phyloP scores from a whole-genome alignment of 1,140 invertebrate genomes.

The Sycobia sp. region DNA sequence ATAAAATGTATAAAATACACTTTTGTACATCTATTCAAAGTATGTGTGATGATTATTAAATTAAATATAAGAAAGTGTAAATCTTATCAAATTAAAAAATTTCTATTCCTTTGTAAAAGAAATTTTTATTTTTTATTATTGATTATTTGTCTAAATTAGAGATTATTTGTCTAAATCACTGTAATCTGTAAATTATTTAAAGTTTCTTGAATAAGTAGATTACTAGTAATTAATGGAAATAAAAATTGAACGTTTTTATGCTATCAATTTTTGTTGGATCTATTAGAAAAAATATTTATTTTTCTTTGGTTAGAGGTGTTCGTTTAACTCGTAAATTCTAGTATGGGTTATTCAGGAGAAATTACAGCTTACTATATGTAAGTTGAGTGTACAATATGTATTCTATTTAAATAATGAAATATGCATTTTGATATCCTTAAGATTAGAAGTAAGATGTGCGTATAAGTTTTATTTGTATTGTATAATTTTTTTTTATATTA shows the following conservation, averaged over 20 bases:
- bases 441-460: too few species aligned
- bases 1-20: slow-evolving; percentile 27
- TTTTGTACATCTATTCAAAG: slow-evolving; percentile 22
- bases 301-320: slow-evolving; percentile 11
- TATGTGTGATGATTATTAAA: slow-evolving; percentile 21
- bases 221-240: slow-evolving; percentile 11
- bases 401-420: too few species aligned
- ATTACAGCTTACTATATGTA: too few species aligned
- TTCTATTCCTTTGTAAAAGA: slow-evolving; percentile 3
- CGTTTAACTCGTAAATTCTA: slow-evolving; percentile 23
- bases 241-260: slow-evolving; percentile 17
- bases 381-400: too few species aligned
- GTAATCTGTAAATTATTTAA: not conserved
- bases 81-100: not conserved
- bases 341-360: too few species aligned
- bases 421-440: too few species aligned
- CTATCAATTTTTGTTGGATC: not conserved
- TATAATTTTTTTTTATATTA: too few species aligned
- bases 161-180: not conserved
- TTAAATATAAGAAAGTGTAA: slow-evolving; percentile 16
- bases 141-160: not conserved
- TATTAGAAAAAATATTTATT: too few species aligned
- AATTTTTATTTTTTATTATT: not conserved
- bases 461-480: too few species aligned
- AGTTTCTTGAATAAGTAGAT: not conserved